Evolutionary conservation across 2,797 vertebrate genomes (phyloP), one percentile per base, ranked within the genome.

Genomic region (Thripadectes ignobilis): DNA sequence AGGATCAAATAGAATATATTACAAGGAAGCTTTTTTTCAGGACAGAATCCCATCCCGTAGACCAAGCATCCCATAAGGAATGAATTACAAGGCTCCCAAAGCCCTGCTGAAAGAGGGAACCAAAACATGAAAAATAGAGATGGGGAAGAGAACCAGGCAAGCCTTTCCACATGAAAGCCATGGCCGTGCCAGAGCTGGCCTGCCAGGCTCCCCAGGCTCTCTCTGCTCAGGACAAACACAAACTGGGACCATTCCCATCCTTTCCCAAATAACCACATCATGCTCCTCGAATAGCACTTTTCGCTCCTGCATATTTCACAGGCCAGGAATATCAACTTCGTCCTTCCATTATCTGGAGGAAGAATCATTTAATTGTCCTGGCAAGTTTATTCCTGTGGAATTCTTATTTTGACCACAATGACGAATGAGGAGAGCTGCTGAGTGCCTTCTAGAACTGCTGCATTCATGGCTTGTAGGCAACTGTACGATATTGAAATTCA

Each of bases 321-420:
- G 26, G 2, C 66, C 67, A 49, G 69, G 54, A 76, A 84, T 71
- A 84, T 3, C 86, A 91, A 84, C 36, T 49, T 46, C 0, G 2
- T 76, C 85, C 76, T 84, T 76, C 58, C 15, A 3, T 91, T 95
- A 80, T 94, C 92, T 93, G 27, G 14, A 27, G 36, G 43, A 58
- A 92, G 54, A 92, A 96, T 86, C 41, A 71, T 76, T 88, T 94
- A 71, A 92, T 93, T 93, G 88, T 73, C 83, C 88, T 85, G 89
- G 59, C 63, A 89, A 90, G 74, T 95, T 95, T 96, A 73, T 87
- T 92, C 74, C 63, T 72, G 68, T 61, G 48, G 61, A 91, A 91
- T 91, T 69, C 62, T 49, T 69, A 73, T 93, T 96, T 90, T 84
- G 61, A 38, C 62, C 52, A 34, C 0, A 0, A 66, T 65, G 84